Conservation (phyloP, 2,113 vertebrate genomes). For the Tyto alba region DNA sequence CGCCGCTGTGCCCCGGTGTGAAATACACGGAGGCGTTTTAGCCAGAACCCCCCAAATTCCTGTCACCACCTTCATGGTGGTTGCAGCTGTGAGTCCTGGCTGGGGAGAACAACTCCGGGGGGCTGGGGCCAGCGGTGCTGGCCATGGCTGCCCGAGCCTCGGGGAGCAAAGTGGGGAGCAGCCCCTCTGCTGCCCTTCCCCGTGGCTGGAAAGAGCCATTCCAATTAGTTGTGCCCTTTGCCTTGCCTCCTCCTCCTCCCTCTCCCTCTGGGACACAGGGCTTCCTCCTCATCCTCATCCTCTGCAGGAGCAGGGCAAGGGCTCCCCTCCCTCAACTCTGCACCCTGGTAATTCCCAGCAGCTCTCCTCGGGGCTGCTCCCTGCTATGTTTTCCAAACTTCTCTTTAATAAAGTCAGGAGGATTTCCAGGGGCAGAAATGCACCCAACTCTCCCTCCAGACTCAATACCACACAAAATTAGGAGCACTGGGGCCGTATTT, state of each 20-base stretch:
- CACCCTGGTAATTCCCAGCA: not conserved
- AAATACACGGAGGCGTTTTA: not conserved
- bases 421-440: not conserved
- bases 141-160: not conserved
- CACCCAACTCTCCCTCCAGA: not conserved
- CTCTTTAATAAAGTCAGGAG: not conserved
- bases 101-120: not conserved
- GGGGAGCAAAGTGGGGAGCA: not conserved
- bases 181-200: not conserved
- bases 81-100: conserved; percentile 28
- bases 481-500: not conserved
- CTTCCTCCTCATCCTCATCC: not conserved
- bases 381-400: not conserved
- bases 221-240: not conserved
- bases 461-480: not conserved
- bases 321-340: not conserved
- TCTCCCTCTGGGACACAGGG: accelerated
- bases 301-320: not conserved
- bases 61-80: not conserved
- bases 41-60: not conserved
- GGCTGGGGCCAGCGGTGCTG: not conserved
- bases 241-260: not conserved
- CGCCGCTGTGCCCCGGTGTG: not conserved
- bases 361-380: not conserved
- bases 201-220: not conserved